phyloP scores from a whole-genome alignment of 1,140 invertebrate genomes.

The Epicauta chinensis region DNA sequence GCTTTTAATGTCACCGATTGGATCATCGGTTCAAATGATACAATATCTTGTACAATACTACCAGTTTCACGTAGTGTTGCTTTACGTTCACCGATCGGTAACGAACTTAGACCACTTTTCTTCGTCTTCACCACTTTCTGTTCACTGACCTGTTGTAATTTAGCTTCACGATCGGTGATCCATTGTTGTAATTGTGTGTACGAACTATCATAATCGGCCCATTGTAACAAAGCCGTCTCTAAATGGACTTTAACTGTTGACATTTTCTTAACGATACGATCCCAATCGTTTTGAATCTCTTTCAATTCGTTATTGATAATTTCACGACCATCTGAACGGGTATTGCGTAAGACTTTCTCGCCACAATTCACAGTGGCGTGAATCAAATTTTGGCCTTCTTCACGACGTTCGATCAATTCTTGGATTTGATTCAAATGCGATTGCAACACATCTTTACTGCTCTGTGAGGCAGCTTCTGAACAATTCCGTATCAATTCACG shows the following conservation, averaged over 20 bases:
- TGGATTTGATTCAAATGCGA: slow-evolving; percentile 74
- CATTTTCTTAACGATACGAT: slow-evolving; percentile 84
- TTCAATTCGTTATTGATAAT: slow-evolving; percentile 81
- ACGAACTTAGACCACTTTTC: slow-evolving; percentile 66
- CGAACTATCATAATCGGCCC: slow-evolving; percentile 92
- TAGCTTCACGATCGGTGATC: slow-evolving; percentile 90
- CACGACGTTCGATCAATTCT: slow-evolving; percentile 73
- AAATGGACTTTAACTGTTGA: slow-evolving; percentile 87
- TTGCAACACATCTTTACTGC: slow-evolving; percentile 78
- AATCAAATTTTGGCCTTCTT: slow-evolving; percentile 85
- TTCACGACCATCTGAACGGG: slow-evolving; percentile 83
- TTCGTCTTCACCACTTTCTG: slow-evolving; percentile 74
- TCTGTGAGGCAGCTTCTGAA: slow-evolving; percentile 68
- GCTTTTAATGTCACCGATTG: slow-evolving; percentile 88
- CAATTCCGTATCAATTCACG: slow-evolving; percentile 76
- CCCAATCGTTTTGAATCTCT: slow-evolving; percentile 89
- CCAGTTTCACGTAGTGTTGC: slow-evolving; percentile 85
- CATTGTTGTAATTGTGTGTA: slow-evolving; percentile 88
- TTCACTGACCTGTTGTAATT: slow-evolving; percentile 88
- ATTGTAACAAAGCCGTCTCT: slow-evolving; percentile 86
- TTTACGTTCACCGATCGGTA: slow-evolving; percentile 78
- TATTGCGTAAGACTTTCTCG: slow-evolving; percentile 84
- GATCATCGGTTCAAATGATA: slow-evolving; percentile 92
- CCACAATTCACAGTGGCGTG: slow-evolving; percentile 87
- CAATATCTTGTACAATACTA: slow-evolving; percentile 90